A percentile compares a stretch with the other conserved stretches of the same genome.
Evolutionary conservation across 2,888 invertebrate species (phyloP).

Genomic region (Melanostoma mellinum): DNA sequence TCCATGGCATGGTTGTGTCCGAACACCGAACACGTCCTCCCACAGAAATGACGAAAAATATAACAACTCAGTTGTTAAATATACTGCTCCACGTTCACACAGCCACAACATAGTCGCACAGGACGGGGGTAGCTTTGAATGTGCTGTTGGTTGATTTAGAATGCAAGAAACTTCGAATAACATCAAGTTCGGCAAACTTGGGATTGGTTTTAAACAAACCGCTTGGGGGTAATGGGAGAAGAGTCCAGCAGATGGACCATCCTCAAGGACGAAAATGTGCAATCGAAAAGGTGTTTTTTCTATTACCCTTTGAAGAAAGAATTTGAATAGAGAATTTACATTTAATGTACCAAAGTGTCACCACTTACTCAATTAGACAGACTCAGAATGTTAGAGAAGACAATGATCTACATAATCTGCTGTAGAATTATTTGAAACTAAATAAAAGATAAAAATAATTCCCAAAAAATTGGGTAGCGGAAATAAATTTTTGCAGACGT

Average conservation of each 20-base stretch:
- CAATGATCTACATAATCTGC: too few species aligned
- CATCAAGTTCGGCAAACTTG: constrained; percentile 38
- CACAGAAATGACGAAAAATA: constrained; percentile 17
- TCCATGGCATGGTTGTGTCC: constrained; percentile 33
- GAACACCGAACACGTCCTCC: constrained; percentile 3
- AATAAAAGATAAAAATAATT: too few species aligned
- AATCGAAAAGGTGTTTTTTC: too few species aligned
- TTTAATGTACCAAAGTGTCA: too few species aligned
- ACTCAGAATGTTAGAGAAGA: too few species aligned
- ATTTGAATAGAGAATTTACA: too few species aligned
- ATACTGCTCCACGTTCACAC: constrained; percentile 20
- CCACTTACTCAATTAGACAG: too few species aligned
- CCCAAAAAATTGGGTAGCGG: too few species aligned
- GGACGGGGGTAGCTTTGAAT: constrained; percentile 44
- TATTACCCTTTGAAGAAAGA: too few species aligned
- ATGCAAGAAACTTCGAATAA: constrained; percentile 45
- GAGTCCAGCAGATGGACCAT: not conserved
- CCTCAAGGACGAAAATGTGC: too few species aligned
- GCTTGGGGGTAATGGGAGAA: constrained; percentile 2
- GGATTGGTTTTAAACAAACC: constrained; percentile 20
- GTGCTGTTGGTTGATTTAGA: constrained; percentile 45
- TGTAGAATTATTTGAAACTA: too few species aligned
- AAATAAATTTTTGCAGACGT: too few species aligned
- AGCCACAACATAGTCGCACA: not conserved
- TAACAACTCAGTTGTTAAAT: constrained; percentile 55